Evolutionary conservation across 2,113 vertebrate species (phyloP), one percentile per base, ranked within the genome.

Genomic region (Cebidichthys violaceus): DNA sequence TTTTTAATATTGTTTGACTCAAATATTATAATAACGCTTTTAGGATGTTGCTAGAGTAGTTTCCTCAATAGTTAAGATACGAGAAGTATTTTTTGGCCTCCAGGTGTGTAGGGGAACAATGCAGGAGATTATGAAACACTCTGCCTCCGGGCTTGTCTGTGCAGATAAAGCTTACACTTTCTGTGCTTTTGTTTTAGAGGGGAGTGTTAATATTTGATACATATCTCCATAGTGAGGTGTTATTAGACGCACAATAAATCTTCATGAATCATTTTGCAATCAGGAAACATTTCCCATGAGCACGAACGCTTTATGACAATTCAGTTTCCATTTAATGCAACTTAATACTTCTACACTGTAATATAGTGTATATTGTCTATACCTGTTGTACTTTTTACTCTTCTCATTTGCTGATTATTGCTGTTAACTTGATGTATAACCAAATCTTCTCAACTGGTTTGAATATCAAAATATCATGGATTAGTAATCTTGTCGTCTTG

Each of bases 121-220:
- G 52, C 11, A 69, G 43, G 33, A 39, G 22, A 64, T 61, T 73
- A 29, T 29, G 57, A 82, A 81, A 47, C 39, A 24, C 20, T 66
- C n/a, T 54, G 64, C 50, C 69, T 86, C 57, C 1, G 47, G 52
- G 45, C 66, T 27, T 41, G 41, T 66, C 70, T 69, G 24, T 35
- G 31, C 20, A 24, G 47, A 79, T 71, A 41, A 84, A n/a, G 24
- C 41, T 39, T 5, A 20, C 29, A 24, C 17, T 64, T 64, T 37
- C 59, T 13, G 22, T 67, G 70, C 22, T 70, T 83, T 55, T 43
- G 6, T 35, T 67, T 43, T 6, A 2, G 6, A 66, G 33, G 41
- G 14, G 11, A n/a, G 37, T 70, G 45, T 81, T 70, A 68, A 76
- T 47, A 77, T 81, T 88, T 85, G 1, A 81, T 62, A 66, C n/a